Evolutionary conservation across 1,140 invertebrate genomes (phyloP).

Genomic region (Dysdera silvatica): DNA sequence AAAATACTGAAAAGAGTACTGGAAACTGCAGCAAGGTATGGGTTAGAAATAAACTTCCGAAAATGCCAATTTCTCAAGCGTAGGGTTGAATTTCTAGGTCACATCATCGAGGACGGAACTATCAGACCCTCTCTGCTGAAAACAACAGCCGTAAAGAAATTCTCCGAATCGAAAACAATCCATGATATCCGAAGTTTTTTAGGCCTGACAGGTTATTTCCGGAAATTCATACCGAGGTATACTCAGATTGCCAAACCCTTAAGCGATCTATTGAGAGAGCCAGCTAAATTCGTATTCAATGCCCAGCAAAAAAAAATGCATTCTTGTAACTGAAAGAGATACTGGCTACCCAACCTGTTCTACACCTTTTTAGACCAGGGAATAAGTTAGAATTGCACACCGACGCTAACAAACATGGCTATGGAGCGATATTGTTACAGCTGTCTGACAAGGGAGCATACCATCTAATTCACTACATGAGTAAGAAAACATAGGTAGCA

Average conservation of each 20-base stretch:
- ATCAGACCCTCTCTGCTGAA: background rate
- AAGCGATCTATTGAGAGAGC: conserved; percentile 14
- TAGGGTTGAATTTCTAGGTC: background rate
- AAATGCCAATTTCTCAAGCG: conserved; percentile 7
- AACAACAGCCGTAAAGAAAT: conserved; percentile 17
- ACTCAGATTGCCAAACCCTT: background rate
- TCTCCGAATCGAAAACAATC: conserved; percentile 28
- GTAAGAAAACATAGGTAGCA: background rate
- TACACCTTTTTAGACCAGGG: conserved; percentile 32
- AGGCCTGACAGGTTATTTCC: conserved; percentile 33
- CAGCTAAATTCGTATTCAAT: conserved; percentile 40
- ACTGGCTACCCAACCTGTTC: conserved; percentile 33
- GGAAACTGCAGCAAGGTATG: background rate
- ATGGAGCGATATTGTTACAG: too few relatives aligned
- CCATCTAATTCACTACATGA: background rate
- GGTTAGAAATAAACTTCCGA: background rate
- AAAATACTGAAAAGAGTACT: conserved; percentile 8
- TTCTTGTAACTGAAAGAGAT: conserved; percentile 40
- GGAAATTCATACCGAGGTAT: background rate
- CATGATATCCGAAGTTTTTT: conserved; percentile 39
- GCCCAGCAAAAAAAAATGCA: conserved; percentile 36
- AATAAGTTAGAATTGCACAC: conserved; percentile 6
- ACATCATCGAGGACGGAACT: background rate
- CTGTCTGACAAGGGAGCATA: conserved; percentile 31
- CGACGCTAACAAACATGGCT: conserved; percentile 43